A percentile compares a stretch with the other conserved stretches of the same genome.
phyloP scores from a whole-genome alignment of 2,888 invertebrate genomes.

The Meteorus colon region DNA sequence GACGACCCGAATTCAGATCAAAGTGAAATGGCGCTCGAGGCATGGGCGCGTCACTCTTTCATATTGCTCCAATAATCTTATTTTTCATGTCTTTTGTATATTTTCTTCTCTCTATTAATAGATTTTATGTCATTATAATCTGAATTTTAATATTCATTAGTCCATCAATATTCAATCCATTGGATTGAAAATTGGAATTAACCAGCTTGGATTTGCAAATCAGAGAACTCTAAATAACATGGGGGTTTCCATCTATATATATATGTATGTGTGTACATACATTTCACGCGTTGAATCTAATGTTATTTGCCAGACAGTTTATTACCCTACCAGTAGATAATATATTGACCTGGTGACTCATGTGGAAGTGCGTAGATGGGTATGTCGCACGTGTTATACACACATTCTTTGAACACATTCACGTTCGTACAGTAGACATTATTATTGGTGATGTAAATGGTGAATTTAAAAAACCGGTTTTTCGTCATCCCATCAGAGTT shows the following conservation, averaged over 20 bases:
- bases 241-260: too few relatives aligned
- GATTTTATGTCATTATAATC: too few relatives aligned
- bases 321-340: slow-evolving; percentile 44
- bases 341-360: slow-evolving; percentile 52
- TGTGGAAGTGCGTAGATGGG: slow-evolving; percentile 41
- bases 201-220: too few relatives aligned
- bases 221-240: too few relatives aligned
- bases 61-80: slow-evolving; percentile 44
- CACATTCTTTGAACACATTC: slow-evolving; percentile 30
- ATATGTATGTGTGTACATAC: not conserved
- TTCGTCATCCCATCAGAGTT: slow-evolving; percentile 7
- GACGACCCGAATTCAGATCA: slow-evolving; percentile 63
- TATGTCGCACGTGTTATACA: slow-evolving; percentile 11
- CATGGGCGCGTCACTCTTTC: slow-evolving; percentile 62
- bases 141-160: too few relatives aligned
- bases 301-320: slow-evolving; percentile 35
- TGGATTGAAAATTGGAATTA: too few relatives aligned
- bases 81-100: slow-evolving; percentile 16
- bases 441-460: slow-evolving; percentile 16
- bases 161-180: too few relatives aligned
- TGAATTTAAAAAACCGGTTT: slow-evolving; percentile 37
- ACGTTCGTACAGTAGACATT: slow-evolving; percentile 14
- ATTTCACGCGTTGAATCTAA: slow-evolving; percentile 18
- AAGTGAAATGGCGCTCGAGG: slow-evolving; percentile 68
- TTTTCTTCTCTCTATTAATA: too few relatives aligned